Evolutionary conservation across 2,888 invertebrate species (phyloP).

Genomic region (Poecilus cupreus): DNA sequence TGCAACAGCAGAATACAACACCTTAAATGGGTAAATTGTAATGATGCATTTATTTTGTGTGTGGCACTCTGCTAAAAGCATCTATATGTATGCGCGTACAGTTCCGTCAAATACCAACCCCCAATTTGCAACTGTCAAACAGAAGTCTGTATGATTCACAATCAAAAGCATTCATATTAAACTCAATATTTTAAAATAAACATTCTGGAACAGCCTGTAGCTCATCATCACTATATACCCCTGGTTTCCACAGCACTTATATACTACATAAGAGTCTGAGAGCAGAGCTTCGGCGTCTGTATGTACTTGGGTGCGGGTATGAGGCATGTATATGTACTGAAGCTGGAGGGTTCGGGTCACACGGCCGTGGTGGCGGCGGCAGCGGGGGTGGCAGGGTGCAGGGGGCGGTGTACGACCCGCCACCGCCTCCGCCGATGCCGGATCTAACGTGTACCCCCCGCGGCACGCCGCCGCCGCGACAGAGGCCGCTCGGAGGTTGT

Average conservation of each 20-base stretch:
- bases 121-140: too few relatives aligned
- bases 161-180: neutral
- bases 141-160: too few relatives aligned
- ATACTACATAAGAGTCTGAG: neutral
- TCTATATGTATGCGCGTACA: too few relatives aligned
- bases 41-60: too few relatives aligned
- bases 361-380: constrained; percentile 59
- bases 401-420: constrained; percentile 62
- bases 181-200: too few relatives aligned
- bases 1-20: too few relatives aligned
- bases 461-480: constrained; percentile 9
- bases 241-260: neutral
- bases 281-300: too few relatives aligned
- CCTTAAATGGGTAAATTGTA: too few relatives aligned
- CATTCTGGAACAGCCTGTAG: too few relatives aligned
- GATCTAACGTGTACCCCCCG: constrained; percentile 46
- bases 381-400: constrained; percentile 62
- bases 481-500: constrained; percentile 37
- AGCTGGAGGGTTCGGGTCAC: constrained; percentile 11
- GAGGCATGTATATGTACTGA: neutral
- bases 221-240: too few relatives aligned
- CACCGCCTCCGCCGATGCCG: constrained; percentile 40
- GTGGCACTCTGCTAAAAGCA: too few relatives aligned
- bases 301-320: neutral
- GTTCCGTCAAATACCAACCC: too few relatives aligned